Base-by-base conservation (phyloP, 1,140 invertebrate species). In the Aphis gossypii region DNA sequence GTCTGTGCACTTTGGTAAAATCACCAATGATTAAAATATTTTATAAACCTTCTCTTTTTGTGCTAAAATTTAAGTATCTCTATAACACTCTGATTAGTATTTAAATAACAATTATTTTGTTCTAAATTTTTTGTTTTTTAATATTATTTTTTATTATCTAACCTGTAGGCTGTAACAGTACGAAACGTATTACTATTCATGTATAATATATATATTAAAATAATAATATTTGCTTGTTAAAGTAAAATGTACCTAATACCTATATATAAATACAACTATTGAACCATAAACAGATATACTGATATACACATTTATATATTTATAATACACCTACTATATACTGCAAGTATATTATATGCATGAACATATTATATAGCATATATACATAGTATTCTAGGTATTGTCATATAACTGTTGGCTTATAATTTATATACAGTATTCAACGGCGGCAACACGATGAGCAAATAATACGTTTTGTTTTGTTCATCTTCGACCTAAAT, bases 401-500 rank as follows among this genome's bases (percentile, higher is more conserved):
- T 90, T 68, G 89, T n/a, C 54, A 21, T 90, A 90, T 90, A 90
- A 90, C 89, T 90, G 54, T 90, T 51, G 54, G 51, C 41, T 44
- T 60, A 44, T 90, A 90, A 60, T 90, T 90, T 90, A 90, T 90
- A 44, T 51, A 60, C 35, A 18, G 88, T 41, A 56, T 56, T 90
- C 88, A 20, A 25, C 54, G 56, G 89, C 89, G 89, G 30, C 21
- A 30, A 11, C 21, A 38, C 54, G 56, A 60, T 68, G 54, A 68
- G 56, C 21, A 90, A 90, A 90, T 90, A 90, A 90, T 68, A 68
- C 89, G 38, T 90, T 60, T 90, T 90, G 89, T 90, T 41, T 90
- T 60, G 89, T 90, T 90, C 54, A 25, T 56, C 35, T 30, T 30
- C 35, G 41, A 90, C 89, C 41, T 90, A 90, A 60, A 68, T 90